Base-by-base conservation (phyloP, 2,113 vertebrate species). In the Fregata magnificens region DNA sequence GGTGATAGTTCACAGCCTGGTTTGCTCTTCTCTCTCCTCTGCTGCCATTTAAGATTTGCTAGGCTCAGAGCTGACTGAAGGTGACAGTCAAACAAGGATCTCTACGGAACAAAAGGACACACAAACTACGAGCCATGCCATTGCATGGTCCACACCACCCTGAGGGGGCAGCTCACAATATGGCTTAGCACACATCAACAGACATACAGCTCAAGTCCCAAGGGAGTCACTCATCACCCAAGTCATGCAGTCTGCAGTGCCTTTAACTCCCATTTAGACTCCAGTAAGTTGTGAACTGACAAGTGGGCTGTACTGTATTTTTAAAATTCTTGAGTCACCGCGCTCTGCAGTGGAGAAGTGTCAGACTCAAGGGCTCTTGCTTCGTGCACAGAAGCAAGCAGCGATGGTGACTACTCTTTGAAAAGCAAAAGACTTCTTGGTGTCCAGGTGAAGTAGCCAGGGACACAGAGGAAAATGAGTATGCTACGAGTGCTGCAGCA, bases 231-330 rank as follows among this genome's bases (percentile, higher is more conserved):
- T 80, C 29, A 80, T 55, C 71, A 66, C 36, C 13, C 53, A 79
- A 72, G 32, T 86, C 45, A 31, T 36, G 65, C 90, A 81, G 76
- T 28, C 56, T 71, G 42, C 69, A 87, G 36, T 40, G 82, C 56
- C 61, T 91, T 62, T 52, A 86, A 52, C 56, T 97, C 77, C 69
- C 70, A 49, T 84, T 92, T 89, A 84, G 83, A 31, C 52, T 74
- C 63, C 6, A 40, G 34, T 62, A 36, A 96, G 88, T 44, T 95
- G 63, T 84, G 80, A 96, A 82, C 58, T 2, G 1, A 82, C 66
- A 92, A 93, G 95, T 93, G 76, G 92, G 96, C 44, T 95, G 92
- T 40, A 47, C 80, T 65, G 36, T 84, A 93, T 95, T 96, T 97
- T 97, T 95, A 38, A 97, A 92, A 29, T 19, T 42, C 85, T 97